These are phyloP conservation scores for Ursus arctos DNA, from an alignment of 2,113 vertebrate species.

Conservation along the genomic window DNA sequence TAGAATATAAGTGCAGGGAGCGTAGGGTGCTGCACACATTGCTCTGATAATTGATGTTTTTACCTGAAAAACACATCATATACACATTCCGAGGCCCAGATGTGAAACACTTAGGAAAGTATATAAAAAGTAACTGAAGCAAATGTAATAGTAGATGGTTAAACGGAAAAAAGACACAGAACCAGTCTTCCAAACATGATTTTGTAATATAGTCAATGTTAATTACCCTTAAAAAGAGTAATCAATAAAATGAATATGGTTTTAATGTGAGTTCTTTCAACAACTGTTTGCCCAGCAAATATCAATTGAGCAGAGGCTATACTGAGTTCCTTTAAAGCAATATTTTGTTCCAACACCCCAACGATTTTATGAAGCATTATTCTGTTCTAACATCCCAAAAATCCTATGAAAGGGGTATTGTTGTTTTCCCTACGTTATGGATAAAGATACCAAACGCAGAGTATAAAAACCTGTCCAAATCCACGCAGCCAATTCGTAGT, in stretches of 20 bases:
- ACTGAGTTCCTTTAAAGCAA: background rate
- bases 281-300: background rate
- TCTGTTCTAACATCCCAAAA: background rate
- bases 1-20: slow-evolving; percentile 70
- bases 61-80: slow-evolving; percentile 75
- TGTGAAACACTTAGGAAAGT: slow-evolving; percentile 71
- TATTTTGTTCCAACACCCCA: background rate
- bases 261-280: slow-evolving; percentile 47
- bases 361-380: background rate
- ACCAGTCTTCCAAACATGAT: background rate
- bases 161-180: slow-evolving; percentile 57
- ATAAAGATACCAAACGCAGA: background rate
- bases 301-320: background rate
- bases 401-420: background rate
- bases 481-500: background rate
- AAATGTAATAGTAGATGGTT: slow-evolving; percentile 49
- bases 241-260: slow-evolving; percentile 37
- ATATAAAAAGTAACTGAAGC: slow-evolving; percentile 43
- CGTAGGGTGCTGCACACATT: slow-evolving; percentile 49
- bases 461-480: background rate
- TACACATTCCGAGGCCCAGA: slow-evolving; percentile 35
- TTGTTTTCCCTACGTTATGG: background rate
- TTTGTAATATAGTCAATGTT: slow-evolving; percentile 1
- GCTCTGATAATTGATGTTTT: slow-evolving; percentile 76
- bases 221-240: background rate